Conservation (phyloP, 2,888 invertebrate genomes). For the Himalopsyche anomala region DNA sequence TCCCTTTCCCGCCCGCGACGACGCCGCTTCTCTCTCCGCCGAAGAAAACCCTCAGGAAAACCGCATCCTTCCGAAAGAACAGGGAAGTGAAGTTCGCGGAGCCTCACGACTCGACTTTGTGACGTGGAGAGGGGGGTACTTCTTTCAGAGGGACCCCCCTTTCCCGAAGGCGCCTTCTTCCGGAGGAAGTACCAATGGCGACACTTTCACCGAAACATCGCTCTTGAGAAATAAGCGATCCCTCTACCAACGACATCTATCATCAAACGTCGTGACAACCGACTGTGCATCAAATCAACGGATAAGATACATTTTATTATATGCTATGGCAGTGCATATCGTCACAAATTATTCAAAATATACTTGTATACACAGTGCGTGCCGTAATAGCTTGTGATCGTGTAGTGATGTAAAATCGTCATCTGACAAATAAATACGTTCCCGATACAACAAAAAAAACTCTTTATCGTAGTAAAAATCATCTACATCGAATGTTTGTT, state of each 20-base stretch:
- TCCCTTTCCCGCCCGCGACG: slow-evolving; percentile 71
- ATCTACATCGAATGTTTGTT: slow-evolving; percentile 31
- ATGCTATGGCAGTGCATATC: background rate
- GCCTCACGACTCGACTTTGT: slow-evolving; percentile 70
- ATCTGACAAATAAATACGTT: background rate
- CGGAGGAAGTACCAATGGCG: slow-evolving; percentile 76
- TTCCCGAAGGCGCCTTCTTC: slow-evolving; percentile 72
- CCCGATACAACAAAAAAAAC: background rate
- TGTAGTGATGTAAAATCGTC: background rate
- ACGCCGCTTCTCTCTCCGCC: slow-evolving; percentile 69
- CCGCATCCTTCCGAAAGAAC: slow-evolving; percentile 74
- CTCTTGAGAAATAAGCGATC: slow-evolving; percentile 51
- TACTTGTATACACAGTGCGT: background rate
- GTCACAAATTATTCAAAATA: background rate
- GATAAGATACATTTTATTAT: background rate
- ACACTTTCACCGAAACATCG: slow-evolving; percentile 49
- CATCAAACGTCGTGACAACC: slow-evolving; percentile 11
- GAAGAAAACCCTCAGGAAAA: slow-evolving; percentile 72
- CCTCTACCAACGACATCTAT: slow-evolving; percentile 16
- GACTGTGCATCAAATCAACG: slow-evolving; percentile 1
- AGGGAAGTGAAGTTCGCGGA: slow-evolving; percentile 78
- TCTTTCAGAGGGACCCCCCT: slow-evolving; percentile 70
- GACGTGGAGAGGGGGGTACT: slow-evolving; percentile 75
- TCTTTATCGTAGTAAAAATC: background rate
- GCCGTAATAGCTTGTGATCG: background rate